Evolutionary conservation across 2,113 vertebrate species (phyloP), one percentile per base, ranked within the genome.

Genomic region (Paraplagusia blochii): DNA sequence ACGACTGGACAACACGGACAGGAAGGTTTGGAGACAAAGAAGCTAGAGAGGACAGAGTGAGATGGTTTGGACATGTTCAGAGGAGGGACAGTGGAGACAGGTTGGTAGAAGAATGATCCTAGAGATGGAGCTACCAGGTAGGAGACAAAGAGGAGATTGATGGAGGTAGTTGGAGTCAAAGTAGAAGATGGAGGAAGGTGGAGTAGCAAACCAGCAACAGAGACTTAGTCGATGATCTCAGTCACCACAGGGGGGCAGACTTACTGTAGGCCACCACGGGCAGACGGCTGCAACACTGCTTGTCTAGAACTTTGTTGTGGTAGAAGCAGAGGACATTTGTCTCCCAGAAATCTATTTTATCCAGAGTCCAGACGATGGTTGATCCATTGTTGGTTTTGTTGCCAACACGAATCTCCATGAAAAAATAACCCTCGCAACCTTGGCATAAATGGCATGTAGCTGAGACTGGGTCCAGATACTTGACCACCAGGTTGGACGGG

Each of bases 311-410:
- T 0, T 9, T 1, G 11, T 0, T 43, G 11, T 40, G 53, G 9
- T 50, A 59, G 11, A 13, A 62, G 44, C 80, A 82, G 0, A 4
- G 0, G 3, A 14, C 0, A 1, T 2, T 5, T 11, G 2, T 0
- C 0, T 1, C 0, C 69, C 66, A 79, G 7, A 56, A 36, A 3
- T 15, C 55, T 33, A 79, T 15, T 0, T 0, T 40, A 5, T 72
- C 5, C 8, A 66, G 17, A 0, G 4, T 53, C 82, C 82, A 85
- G 1, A 7, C 1, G 12, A 69, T 17, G 0, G 2, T 45, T 0
- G 42, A 60, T 16, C 40, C 47, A 0, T 52, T 64, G 11, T 0
- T 12, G 0, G 0, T 1, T 0, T 0, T 0, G 0, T 0, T 0
- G 12, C 76, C 78, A 0, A 48, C 1, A 2, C 55, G 22, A 0